A percentile compares a stretch with the other conserved stretches of the same genome.
Evolutionary conservation across 2,113 vertebrate species (phyloP).

Genomic region (Colistium nudipinnis): DNA sequence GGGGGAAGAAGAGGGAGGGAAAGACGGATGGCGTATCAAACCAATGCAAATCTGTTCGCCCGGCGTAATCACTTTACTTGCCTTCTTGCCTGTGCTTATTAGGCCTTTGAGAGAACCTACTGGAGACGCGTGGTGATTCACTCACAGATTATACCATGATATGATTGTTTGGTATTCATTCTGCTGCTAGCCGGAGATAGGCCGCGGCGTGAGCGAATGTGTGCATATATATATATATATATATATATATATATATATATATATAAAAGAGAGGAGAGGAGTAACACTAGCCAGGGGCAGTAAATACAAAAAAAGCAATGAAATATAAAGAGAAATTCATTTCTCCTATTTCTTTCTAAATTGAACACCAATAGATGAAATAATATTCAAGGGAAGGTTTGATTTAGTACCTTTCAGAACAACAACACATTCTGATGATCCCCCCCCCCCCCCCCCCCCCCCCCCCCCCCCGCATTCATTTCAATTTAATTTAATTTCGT

Average conservation of each 20-base stretch:
- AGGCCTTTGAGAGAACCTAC: conserved; percentile 46
- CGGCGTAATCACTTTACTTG: conserved; percentile 54
- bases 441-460: no score
- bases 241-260: no score
- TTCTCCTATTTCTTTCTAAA: neutral
- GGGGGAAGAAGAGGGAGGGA: conserved; percentile 29
- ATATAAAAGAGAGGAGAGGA: neutral
- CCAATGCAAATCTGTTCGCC: conserved; percentile 63
- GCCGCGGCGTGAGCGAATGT: neutral
- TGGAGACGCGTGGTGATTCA: conserved; percentile 47
- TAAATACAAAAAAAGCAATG: neutral
- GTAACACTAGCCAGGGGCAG: neutral
- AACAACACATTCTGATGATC: conserved; percentile 9
- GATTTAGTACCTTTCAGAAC: neutral
- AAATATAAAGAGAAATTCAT: conserved; percentile 21
- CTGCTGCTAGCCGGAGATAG: conserved; percentile 28
- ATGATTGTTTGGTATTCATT: conserved; percentile 49
- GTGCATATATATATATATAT: neutral
- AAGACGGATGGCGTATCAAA: conserved; percentile 64
- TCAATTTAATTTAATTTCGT: conserved; percentile 16
- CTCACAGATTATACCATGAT: conserved; percentile 53
- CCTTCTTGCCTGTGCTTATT: conserved; percentile 43
- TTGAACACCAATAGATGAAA: neutral
- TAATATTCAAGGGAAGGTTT: neutral
- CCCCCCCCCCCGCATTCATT: neutral